These are phyloP conservation scores for Archips xylosteana DNA, from an alignment of 2,888 invertebrate species.

Conservation along the genomic window DNA sequence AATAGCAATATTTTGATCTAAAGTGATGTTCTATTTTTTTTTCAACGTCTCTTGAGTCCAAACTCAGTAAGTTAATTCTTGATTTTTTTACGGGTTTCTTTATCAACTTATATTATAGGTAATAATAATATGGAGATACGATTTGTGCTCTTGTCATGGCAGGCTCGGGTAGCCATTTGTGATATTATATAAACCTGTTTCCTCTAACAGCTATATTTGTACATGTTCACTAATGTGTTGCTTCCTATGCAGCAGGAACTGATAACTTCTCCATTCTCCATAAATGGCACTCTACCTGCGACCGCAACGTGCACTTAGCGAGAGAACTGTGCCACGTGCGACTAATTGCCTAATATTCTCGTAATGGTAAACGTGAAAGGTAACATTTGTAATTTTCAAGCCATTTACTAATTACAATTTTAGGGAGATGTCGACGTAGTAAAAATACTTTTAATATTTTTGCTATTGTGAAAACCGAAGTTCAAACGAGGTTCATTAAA, in stretches of 20 bases:
- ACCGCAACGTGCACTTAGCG: conserved; percentile 36
- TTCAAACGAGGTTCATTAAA: no score
- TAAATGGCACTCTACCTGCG: conserved; percentile 37
- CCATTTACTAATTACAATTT: conserved; percentile 19
- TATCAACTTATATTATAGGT: no score
- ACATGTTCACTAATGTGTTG: conserved; percentile 22
- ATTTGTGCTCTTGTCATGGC: no score
- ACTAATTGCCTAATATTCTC: conserved; percentile 37
- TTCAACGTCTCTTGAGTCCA: no score
- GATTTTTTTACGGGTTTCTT: no score
- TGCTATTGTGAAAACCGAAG: neutral
- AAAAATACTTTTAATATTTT: neutral
- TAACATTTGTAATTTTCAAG: conserved; percentile 23
- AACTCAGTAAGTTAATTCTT: no score
- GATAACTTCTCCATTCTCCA: conserved; percentile 36
- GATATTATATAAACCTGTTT: neutral
- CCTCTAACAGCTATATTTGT: neutral
- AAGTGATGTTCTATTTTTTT: neutral
- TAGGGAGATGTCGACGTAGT: neutral
- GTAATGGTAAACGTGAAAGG: conserved; percentile 23
- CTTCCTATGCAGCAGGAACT: conserved; percentile 30
- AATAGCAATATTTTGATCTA: neutral
- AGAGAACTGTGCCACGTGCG: conserved; percentile 29
- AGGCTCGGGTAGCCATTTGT: no score
- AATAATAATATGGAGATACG: no score